A percentile compares a stretch with the other conserved stretches of the same genome.
phyloP scores from a whole-genome alignment of 2,888 invertebrate genomes.

The Rhimphoctona megacephalus region DNA sequence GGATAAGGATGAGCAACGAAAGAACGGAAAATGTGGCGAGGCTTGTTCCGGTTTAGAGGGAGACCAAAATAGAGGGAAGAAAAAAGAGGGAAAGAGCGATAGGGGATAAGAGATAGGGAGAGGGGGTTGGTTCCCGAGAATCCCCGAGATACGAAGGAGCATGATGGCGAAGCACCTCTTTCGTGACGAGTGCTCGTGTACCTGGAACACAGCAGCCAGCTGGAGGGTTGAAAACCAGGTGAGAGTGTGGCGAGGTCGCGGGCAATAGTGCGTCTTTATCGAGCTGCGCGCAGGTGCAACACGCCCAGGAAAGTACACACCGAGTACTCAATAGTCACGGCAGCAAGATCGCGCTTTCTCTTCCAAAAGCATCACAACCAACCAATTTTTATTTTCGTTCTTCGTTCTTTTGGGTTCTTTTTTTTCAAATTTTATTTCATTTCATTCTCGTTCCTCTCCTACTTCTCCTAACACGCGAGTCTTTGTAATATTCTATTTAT shows the following conservation, averaged over 20 bases:
- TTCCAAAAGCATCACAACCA: constrained; percentile 31
- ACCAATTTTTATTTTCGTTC: constrained; percentile 32
- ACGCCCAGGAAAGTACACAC: constrained; percentile 62
- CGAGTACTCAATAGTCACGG: constrained; percentile 38
- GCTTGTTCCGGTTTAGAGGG: constrained; percentile 47
- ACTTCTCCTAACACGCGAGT: constrained; percentile 55
- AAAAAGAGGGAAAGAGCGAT: constrained; percentile 3
- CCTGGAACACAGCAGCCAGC: constrained; percentile 57
- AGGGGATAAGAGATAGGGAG: neutral
- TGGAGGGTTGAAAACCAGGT: constrained; percentile 56
- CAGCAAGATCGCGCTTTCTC: constrained; percentile 43
- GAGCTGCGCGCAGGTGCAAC: constrained; percentile 66
- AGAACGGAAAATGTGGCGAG: constrained; percentile 54
- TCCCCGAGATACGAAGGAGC: constrained; percentile 42
- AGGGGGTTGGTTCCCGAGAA: constrained; percentile 32
- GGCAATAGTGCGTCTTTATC: constrained; percentile 66
- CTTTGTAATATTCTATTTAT: constrained; percentile 74
- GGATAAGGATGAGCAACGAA: constrained; percentile 61
- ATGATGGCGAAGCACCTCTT: constrained; percentile 45
- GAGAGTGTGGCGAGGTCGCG: constrained; percentile 56
- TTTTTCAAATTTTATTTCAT: constrained; percentile 6
- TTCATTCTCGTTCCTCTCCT: constrained; percentile 40
- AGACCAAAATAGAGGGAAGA: neutral
- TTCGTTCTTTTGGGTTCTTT: neutral
- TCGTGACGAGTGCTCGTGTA: constrained; percentile 45